Conservation (phyloP, 92 coral and sea anemone species). For the Micromussa lordhowensis region DNA sequence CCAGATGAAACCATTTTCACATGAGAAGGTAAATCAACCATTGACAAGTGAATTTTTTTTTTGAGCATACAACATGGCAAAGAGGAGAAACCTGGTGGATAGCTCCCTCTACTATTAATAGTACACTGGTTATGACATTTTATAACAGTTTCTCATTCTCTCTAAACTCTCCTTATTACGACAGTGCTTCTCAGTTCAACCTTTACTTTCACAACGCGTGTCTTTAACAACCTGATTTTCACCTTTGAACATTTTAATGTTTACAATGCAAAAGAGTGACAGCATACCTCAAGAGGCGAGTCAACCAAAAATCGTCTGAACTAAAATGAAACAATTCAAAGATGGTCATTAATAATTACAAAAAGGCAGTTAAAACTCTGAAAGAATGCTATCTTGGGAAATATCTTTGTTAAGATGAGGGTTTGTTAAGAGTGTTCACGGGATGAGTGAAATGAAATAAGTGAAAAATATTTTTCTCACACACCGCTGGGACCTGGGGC, state of each 20-base stretch:
- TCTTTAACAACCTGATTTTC: not conserved
- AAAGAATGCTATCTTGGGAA: not conserved
- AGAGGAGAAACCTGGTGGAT: too few relatives aligned
- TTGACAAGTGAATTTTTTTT: too few relatives aligned
- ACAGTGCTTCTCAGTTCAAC: not conserved
- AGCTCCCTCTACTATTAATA: not conserved
- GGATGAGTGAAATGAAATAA: too few relatives aligned
- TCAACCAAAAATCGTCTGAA: conserved; percentile 88
- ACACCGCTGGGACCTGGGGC: too few relatives aligned
- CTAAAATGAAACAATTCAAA: conserved; percentile 50
- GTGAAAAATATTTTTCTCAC: too few relatives aligned
- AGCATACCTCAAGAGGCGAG: conserved; percentile 86
- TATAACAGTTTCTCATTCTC: not conserved
- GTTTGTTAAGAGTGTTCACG: too few relatives aligned
- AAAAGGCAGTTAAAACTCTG: too few relatives aligned
- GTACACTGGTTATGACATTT: not conserved
- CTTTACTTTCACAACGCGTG: not conserved
- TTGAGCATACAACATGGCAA: too few relatives aligned
- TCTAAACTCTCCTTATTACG: too few relatives aligned
- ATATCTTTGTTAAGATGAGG: not conserved
- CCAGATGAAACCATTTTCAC: too few relatives aligned
- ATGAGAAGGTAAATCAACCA: too few relatives aligned
- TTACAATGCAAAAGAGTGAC: not conserved
- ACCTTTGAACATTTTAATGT: not conserved
- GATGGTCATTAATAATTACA: not conserved